phyloP scores from a whole-genome alignment of 2,797 vertebrate species.

The Tokudaia tokunoshimensis region DNA sequence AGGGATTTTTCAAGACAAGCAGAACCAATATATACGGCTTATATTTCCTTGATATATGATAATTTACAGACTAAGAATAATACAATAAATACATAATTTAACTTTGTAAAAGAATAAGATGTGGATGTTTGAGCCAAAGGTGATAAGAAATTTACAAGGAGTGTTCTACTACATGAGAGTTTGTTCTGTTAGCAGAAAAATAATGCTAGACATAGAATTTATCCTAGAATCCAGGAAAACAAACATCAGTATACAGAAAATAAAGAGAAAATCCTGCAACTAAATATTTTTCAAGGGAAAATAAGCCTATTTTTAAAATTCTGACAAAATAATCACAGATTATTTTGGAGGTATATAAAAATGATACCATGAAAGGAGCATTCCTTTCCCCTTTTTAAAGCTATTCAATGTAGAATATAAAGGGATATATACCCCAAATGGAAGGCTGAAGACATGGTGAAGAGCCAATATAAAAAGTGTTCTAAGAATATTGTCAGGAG shows the following conservation, averaged over 20 bases:
- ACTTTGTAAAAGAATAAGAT: slow-evolving; percentile 39
- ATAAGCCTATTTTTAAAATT: slow-evolving; percentile 63
- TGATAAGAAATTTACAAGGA: slow-evolving; percentile 53
- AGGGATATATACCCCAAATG: slow-evolving; percentile 44
- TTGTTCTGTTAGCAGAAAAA: slow-evolving; percentile 28
- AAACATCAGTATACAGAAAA: slow-evolving; percentile 60
- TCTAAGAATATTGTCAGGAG: slow-evolving; percentile 65
- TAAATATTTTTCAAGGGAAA: slow-evolving; percentile 64
- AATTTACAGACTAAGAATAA: not conserved
- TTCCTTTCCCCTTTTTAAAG: slow-evolving; percentile 57
- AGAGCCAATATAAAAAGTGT: slow-evolving; percentile 51
- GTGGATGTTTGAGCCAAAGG: slow-evolving; percentile 25
- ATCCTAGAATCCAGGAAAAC: slow-evolving; percentile 42
- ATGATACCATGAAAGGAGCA: slow-evolving; percentile 52
- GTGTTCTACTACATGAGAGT: slow-evolving; percentile 9
- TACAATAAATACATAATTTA: not conserved
- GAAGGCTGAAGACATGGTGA: slow-evolving; percentile 63
- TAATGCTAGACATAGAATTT: slow-evolving; percentile 53
- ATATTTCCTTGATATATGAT: not conserved
- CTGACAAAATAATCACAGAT: slow-evolving; percentile 76
- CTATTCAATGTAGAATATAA: slow-evolving; percentile 57
- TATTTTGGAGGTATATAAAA: slow-evolving; percentile 41
- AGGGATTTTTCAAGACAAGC: not conserved
- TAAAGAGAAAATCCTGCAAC: not conserved
- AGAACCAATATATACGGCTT: not conserved